Evolutionary conservation across 1,140 invertebrate genomes (phyloP).

Genomic region (Drosophila saltans): DNA sequence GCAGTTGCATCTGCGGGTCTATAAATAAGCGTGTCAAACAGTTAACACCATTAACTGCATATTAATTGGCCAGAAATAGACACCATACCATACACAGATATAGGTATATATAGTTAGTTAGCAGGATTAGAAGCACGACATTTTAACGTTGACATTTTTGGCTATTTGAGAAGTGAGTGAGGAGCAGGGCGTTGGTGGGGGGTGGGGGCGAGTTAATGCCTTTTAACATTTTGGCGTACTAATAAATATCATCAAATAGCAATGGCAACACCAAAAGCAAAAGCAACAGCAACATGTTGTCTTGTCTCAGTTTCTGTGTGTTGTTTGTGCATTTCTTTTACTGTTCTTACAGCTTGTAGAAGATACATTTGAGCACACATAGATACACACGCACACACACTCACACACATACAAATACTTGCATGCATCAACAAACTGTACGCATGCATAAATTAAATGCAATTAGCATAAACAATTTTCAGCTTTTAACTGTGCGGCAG

Average conservation of each 20-base stretch:
- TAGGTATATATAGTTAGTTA: neutral
- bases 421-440: conserved; percentile 33
- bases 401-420: conserved; percentile 15
- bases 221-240: conserved; percentile 29
- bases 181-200: neutral
- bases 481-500: conserved; percentile 58
- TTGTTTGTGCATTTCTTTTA: conserved; percentile 43
- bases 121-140: conserved; percentile 59
- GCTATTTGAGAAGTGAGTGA: neutral
- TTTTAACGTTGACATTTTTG: conserved; percentile 34
- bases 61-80: conserved; percentile 79
- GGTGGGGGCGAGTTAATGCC: neutral
- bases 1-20: conserved; percentile 67
- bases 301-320: conserved; percentile 24
- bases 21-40: conserved; percentile 75
- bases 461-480: conserved; percentile 82
- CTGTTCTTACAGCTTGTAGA: conserved; percentile 54
- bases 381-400: conserved; percentile 23
- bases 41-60: conserved; percentile 79
- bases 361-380: conserved; percentile 37
- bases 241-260: conserved; percentile 60
- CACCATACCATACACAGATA: conserved; percentile 32
- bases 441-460: conserved; percentile 79
- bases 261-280: conserved; percentile 17
- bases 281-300: conserved; percentile 30